phyloP scores from a whole-genome alignment of 2,888 invertebrate genomes.

The Tenthredo livida region DNA sequence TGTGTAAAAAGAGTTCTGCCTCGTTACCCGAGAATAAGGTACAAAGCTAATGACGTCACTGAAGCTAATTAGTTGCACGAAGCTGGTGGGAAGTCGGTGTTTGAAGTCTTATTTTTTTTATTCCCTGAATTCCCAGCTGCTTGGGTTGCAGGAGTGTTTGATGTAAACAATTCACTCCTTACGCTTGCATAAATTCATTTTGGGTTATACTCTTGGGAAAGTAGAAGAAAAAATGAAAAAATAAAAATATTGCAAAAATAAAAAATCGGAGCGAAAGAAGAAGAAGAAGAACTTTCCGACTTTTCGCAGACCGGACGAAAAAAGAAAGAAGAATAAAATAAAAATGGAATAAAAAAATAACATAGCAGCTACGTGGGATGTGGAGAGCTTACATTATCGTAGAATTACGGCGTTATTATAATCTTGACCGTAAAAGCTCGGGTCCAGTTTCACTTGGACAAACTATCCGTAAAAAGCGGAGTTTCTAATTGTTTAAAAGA shows the following conservation, averaged over 20 bases:
- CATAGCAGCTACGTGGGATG: neutral
- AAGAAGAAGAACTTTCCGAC: neutral
- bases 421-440: neutral
- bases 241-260: neutral
- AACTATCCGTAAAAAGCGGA: neutral
- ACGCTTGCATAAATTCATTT: slow-evolving; percentile 48
- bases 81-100: slow-evolving; percentile 36
- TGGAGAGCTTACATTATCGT: neutral
- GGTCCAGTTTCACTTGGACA: neutral
- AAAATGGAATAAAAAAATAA: too few relatives aligned
- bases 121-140: slow-evolving; percentile 5
- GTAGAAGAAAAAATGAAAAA: neutral
- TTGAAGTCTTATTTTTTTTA: slow-evolving; percentile 40
- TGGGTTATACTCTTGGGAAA: neutral
- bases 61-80: slow-evolving; percentile 53
- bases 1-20: slow-evolving; percentile 22
- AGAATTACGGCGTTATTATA: neutral
- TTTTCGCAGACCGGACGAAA: neutral
- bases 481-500: neutral
- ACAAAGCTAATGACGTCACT: slow-evolving; percentile 54
- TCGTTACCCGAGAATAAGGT: slow-evolving; percentile 29
- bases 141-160: slow-evolving; percentile 37
- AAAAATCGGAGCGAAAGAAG: neutral
- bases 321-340: too few relatives aligned
- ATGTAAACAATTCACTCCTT: slow-evolving; percentile 50